A percentile compares a stretch with the other conserved stretches of the same genome.
Conservation (phyloP, 2,797 vertebrate species). For the Hemibagrus guttatus region DNA sequence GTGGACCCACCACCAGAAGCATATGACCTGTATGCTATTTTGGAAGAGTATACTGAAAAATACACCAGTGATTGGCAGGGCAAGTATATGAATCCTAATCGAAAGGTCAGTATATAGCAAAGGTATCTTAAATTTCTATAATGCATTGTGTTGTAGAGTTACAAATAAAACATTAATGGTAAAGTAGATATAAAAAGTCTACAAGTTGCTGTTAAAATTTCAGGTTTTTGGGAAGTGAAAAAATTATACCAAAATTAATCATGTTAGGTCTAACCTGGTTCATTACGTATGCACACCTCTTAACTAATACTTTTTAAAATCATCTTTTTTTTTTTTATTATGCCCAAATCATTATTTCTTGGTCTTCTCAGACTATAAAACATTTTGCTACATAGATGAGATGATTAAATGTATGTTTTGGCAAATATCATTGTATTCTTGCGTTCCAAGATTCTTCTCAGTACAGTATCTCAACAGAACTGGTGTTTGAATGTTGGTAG, state of each 20-base stretch:
- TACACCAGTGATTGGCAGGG: constrained; percentile 80
- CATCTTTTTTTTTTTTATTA: not conserved
- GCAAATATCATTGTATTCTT: not conserved
- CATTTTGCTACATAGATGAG: not conserved
- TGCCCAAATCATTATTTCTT: not conserved
- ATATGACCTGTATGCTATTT: constrained; percentile 82
- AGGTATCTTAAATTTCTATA: not conserved
- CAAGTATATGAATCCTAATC: constrained; percentile 63
- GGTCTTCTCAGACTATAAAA: not conserved
- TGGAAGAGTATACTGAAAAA: constrained; percentile 83
- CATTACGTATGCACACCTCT: not conserved
- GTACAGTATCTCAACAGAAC: not conserved
- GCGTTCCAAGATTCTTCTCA: not conserved
- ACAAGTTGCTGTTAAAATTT: not conserved
- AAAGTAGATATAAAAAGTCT: not conserved
- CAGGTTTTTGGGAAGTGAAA: no score
- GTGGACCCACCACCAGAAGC: constrained; percentile 83
- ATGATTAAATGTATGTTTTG: not conserved
- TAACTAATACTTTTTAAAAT: not conserved
- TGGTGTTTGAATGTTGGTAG: not conserved
- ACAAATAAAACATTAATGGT: not conserved
- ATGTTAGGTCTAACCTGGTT: not conserved
- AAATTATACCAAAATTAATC: not conserved
- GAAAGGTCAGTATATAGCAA: constrained; percentile 61
- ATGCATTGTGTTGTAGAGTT: not conserved